Evolutionary conservation across 2,113 vertebrate species (phyloP).

Genomic region (Lagenorhynchus albirostris): DNA sequence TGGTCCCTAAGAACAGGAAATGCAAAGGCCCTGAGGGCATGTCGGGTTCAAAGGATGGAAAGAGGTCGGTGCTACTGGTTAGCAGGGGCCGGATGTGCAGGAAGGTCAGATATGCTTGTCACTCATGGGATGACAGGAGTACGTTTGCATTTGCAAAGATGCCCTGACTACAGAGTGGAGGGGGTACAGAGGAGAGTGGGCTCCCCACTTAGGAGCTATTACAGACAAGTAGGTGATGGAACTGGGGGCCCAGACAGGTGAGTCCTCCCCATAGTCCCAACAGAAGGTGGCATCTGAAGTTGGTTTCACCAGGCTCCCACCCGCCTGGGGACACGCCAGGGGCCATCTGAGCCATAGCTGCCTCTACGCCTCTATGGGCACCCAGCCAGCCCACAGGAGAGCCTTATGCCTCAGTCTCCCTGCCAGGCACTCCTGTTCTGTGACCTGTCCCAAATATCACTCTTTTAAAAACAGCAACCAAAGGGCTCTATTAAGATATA

Average conservation of each 20-base stretch:
- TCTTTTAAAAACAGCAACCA: not conserved
- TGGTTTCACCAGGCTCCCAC: not conserved
- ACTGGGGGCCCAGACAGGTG: not conserved
- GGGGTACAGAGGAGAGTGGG: not conserved
- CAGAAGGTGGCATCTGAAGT: not conserved
- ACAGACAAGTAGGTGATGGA: not conserved
- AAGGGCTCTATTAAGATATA: not conserved
- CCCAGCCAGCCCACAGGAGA: not conserved
- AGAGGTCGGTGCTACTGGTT: not conserved
- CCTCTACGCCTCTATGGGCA: not conserved
- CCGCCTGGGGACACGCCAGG: not conserved
- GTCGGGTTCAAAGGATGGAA: not conserved
- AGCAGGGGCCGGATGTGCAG: not conserved
- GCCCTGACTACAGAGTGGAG: not conserved
- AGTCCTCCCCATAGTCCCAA: not conserved
- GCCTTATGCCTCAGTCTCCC: not conserved
- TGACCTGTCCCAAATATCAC: not conserved
- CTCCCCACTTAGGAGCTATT: not conserved
- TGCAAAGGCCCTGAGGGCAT: constrained; percentile 1
- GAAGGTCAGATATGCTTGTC: not conserved
- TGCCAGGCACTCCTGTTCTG: not conserved
- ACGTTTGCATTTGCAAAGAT: not conserved
- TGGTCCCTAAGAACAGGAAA: not conserved
- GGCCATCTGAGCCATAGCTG: not conserved
- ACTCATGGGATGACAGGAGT: not conserved